Percentiles rank a stretch among this genome's conserved stretches.
Conservation (phyloP, 2,888 invertebrate species). For the Neoscelio sp. region DNA sequence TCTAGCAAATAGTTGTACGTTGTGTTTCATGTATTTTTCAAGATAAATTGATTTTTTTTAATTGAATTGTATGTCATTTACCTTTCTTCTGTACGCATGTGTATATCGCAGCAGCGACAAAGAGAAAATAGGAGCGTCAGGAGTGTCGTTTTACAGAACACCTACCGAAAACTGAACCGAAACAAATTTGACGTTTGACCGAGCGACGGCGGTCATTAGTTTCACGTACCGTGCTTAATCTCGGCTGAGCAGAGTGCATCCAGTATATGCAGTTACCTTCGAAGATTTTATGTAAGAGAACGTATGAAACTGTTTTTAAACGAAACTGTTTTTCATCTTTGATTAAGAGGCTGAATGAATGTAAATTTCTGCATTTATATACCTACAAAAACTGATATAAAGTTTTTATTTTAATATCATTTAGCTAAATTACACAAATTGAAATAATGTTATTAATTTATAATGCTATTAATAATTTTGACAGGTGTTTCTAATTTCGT, state of each 20-base stretch:
- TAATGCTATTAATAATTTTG: too few species aligned
- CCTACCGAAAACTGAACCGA: constrained; percentile 77
- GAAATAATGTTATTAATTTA: too few species aligned
- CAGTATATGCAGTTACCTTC: constrained; percentile 38
- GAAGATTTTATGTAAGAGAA: constrained; percentile 31
- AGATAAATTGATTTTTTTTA: too few species aligned
- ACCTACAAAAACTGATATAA: too few species aligned
- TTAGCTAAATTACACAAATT: too few species aligned
- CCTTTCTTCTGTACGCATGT: constrained; percentile 11
- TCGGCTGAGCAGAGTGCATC: constrained; percentile 37
- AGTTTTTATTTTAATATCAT: too few species aligned
- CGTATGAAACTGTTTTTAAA: constrained; percentile 4
- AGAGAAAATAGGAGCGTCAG: constrained; percentile 66
- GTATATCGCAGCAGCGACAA: constrained; percentile 42
- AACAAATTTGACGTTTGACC: constrained; percentile 73
- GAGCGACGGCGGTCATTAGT: constrained; percentile 70
- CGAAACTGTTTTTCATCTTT: constrained; percentile 11
- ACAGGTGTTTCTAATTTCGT: too few species aligned
- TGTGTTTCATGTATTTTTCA: too few species aligned
- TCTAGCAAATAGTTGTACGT: too few species aligned
- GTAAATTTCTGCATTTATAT: neutral
- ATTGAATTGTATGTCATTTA: constrained; percentile 29
- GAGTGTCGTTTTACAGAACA: constrained; percentile 75
- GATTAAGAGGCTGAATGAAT: too few species aligned
- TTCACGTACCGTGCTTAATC: constrained; percentile 71